Conservation (phyloP, 2,888 invertebrate species). For the Polyploca ridens region DNA sequence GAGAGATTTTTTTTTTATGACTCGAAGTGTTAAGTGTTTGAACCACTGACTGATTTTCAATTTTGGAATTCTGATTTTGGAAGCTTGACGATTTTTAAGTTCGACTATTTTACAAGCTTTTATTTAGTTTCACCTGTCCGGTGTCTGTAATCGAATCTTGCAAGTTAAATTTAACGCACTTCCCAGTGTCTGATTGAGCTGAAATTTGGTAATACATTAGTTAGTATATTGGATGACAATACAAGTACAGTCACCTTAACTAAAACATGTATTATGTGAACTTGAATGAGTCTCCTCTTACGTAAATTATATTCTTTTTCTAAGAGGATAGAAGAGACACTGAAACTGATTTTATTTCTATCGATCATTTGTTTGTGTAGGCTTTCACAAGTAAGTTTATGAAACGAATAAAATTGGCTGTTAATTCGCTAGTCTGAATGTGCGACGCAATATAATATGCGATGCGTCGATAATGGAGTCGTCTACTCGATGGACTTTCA, state of each 20-base stretch:
- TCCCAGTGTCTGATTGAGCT: too few species aligned
- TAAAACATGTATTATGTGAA: too few species aligned
- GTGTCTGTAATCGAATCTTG: too few species aligned
- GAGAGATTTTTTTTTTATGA: constrained; percentile 32
- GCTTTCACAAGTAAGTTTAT: constrained; percentile 20
- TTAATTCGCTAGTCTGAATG: constrained; percentile 50
- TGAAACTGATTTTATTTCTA: background rate
- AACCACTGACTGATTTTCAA: constrained; percentile 24
- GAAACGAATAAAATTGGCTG: constrained; percentile 30
- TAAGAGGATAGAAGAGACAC: too few species aligned
- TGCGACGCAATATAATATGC: constrained; percentile 65
- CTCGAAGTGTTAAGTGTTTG: constrained; percentile 23
- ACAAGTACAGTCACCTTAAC: too few species aligned
- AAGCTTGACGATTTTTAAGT: background rate
- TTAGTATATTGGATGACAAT: too few species aligned
- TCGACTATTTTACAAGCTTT: too few species aligned
- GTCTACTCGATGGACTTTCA: constrained; percentile 80
- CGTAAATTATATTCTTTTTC: too few species aligned
- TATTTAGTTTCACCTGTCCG: too few species aligned
- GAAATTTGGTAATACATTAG: too few species aligned
- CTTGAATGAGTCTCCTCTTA: too few species aligned
- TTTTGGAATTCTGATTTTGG: constrained; percentile 12
- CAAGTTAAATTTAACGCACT: too few species aligned
- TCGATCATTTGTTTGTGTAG: constrained; percentile 12
- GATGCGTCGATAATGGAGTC: constrained; percentile 71